phyloP scores from a whole-genome alignment of 2,888 invertebrate species.

The Caenorhabditis sp. region DNA sequence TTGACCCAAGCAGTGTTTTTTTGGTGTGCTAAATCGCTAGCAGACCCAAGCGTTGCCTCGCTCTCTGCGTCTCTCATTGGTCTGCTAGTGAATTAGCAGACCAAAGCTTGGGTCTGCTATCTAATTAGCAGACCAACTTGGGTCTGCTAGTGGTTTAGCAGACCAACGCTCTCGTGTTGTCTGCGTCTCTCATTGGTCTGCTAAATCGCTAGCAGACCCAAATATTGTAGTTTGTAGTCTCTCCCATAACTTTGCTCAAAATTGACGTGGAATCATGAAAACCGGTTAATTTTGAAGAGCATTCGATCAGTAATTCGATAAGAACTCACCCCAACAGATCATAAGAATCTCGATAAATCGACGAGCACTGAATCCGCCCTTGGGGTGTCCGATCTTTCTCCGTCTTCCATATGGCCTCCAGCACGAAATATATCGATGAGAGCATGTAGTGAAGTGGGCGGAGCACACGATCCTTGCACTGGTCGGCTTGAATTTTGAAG shows the following conservation, averaged over 20 bases:
- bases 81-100: too few species aligned
- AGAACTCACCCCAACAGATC: constrained; percentile 42
- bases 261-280: not conserved
- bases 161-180: too few species aligned
- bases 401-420: constrained; percentile 38
- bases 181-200: too few species aligned
- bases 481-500: constrained; percentile 48
- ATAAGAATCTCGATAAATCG: constrained; percentile 43
- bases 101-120: too few species aligned
- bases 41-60: too few species aligned
- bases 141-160: not conserved
- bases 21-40: too few species aligned
- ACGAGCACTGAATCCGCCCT: constrained; percentile 17
- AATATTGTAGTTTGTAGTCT: too few species aligned
- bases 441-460: constrained; percentile 52
- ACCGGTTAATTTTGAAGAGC: not conserved
- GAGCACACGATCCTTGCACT: constrained; percentile 34
- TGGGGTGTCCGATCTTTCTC: constrained; percentile 31
- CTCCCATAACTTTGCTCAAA: too few species aligned
- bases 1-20: not conserved
- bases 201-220: too few species aligned
- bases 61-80: too few species aligned
- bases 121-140: not conserved
- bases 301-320: too few species aligned
- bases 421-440: constrained; percentile 47